A percentile compares a stretch with the other conserved stretches of the same genome.
Conservation (phyloP, 2,797 vertebrate species). For the Malurus leucopterus region DNA sequence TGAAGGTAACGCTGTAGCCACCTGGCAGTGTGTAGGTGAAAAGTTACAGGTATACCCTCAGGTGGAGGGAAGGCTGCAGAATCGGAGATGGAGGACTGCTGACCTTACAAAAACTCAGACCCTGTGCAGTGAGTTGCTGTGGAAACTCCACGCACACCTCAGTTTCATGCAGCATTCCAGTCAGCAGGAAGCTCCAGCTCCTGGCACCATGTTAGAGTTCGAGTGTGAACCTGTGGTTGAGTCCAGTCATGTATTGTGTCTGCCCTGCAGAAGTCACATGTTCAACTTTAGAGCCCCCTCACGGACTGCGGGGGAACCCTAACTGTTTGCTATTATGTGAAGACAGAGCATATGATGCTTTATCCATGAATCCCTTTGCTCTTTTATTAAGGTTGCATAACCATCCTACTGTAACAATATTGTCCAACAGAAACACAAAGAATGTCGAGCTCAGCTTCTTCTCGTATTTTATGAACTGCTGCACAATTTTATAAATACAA, state of each 20-base stretch:
- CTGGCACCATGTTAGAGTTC: background rate
- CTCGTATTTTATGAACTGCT: background rate
- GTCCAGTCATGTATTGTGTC: background rate
- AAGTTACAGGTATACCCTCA: background rate
- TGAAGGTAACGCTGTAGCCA: background rate
- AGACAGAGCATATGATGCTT: rapidly evolving
- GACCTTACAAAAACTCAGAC: background rate
- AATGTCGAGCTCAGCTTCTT: background rate
- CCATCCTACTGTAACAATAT: background rate
- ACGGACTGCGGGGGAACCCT: background rate
- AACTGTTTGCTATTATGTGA: background rate
- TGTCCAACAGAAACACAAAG: background rate
- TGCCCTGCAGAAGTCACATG: background rate
- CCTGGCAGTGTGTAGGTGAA: background rate
- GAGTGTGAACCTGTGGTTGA: background rate
- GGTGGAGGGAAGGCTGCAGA: background rate
- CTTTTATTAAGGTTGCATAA: background rate
- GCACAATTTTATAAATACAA: background rate
- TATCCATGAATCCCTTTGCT: background rate
- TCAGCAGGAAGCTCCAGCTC: background rate
- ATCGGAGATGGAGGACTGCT: background rate
- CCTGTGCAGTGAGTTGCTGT: background rate
- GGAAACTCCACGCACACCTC: background rate
- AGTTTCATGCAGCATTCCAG: background rate
- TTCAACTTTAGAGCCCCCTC: background rate